Evolutionary conservation across 2,888 invertebrate species (phyloP).

Genomic region (Leptopilina drosophilae): DNA sequence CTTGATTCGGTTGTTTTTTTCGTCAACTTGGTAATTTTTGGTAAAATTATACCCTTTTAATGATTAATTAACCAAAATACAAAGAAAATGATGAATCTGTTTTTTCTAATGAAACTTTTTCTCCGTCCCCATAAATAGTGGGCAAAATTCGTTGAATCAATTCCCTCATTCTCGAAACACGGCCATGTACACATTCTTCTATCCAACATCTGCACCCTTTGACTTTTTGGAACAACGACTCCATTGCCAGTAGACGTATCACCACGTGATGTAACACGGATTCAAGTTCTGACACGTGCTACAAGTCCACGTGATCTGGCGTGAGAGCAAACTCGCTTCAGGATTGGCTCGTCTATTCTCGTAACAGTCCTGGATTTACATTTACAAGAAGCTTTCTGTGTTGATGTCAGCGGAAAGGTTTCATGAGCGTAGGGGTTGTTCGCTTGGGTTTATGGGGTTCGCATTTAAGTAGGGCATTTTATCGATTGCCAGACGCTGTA

Average conservation of each 20-base stretch:
- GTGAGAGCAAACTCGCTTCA: neutral
- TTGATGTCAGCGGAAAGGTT: conserved; percentile 16
- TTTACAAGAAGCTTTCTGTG: conserved; percentile 14
- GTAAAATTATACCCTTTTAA: too few relatives aligned
- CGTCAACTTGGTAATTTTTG: too few relatives aligned
- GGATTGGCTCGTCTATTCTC: conserved; percentile 11
- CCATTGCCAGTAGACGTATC: conserved; percentile 18
- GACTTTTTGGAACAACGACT: conserved; percentile 25
- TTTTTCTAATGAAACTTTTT: too few relatives aligned
- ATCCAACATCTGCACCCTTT: conserved; percentile 23
- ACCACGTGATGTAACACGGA: conserved; percentile 7
- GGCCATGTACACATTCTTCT: neutral
- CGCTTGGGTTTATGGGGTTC: conserved; percentile 51
- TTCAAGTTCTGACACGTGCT: conserved; percentile 20
- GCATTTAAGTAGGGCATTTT: conserved; percentile 63
- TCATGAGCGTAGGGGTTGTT: conserved; percentile 16
- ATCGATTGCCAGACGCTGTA: conserved; percentile 63
- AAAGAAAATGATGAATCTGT: too few relatives aligned
- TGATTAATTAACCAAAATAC: too few relatives aligned
- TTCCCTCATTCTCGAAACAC: conserved; percentile 20
- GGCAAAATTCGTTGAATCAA: too few relatives aligned
- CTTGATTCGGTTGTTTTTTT: too few relatives aligned
- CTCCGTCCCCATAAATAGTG: too few relatives aligned
- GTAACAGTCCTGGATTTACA: conserved; percentile 7
- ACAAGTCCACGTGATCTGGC: conserved; percentile 16